Base-by-base conservation (phyloP, 2,888 invertebrate species). In the Linnaemya vulpina region DNA sequence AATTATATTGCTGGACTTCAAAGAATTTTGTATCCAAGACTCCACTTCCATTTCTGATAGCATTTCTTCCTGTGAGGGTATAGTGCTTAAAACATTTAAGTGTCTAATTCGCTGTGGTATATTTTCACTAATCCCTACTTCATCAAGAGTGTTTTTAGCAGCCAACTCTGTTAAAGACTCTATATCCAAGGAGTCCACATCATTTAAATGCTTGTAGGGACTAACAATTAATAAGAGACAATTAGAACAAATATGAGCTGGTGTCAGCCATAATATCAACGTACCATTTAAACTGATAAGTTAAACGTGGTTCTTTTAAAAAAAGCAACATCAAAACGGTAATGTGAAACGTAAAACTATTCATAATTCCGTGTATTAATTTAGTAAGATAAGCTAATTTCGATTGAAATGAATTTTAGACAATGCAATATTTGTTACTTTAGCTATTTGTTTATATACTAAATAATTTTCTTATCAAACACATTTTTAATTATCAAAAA, bases 241-340 rank as follows among this genome's bases (percentile, higher is more conserved):
- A 53, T 30, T 38, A 62, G 49, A 53, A 53, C 4, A 2, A 22
- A 8, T 8, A 13, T 49, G 20, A 46, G 15, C 0, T 22, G 9
- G 0, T n/a, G 11, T 3, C 10, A 17, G 22, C 30, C 30, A 30
- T 22, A 46, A 40, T 0, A 35, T 3, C 63, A 49, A 77, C 82
- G 53, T 65, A 79, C 85, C 85, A 85, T 55, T 20, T 43, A 15
- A 55, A n/a, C 20, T 82, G 85, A 65, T 30, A 46, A 71, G 75
- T 79, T 11, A 53, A 38, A 7, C 63, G 38, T 30, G 71, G 11
- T 51, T 53, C 43, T 9, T 10, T 13, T 55, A 58, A 11, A 35
- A 70, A 62, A 0, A 65, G 15, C 30, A 78, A 43, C 5, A 79
- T 7, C 9, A 76, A 60, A 9, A 49, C 3, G 2, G 13, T 60